Conservation (phyloP, 2,797 vertebrate species). For the Lithobates pipiens region DNA sequence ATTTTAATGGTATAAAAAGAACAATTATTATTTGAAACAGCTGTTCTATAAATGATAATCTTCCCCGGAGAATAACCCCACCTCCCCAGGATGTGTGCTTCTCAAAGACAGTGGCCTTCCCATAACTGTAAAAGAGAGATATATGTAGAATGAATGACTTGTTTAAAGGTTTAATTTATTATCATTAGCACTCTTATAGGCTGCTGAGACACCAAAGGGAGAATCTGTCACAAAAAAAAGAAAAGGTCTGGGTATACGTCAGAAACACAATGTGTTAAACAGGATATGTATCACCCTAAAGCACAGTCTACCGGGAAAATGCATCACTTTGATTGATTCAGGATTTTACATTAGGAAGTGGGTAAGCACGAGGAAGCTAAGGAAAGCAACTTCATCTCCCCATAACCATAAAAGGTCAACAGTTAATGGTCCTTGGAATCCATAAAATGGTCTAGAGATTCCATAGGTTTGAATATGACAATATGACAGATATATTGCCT, state of each 20-base stretch:
- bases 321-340: conserved; percentile 10
- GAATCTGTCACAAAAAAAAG: neutral
- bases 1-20: neutral
- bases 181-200: neutral
- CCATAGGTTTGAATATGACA: neutral
- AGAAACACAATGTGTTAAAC: conserved; percentile 7
- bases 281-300: conserved; percentile 12
- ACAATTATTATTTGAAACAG: neutral
- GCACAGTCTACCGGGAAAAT: neutral
- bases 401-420: neutral
- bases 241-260: neutral
- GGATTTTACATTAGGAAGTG: neutral
- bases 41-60: neutral
- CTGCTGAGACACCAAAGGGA: neutral
- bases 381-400: neutral
- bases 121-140: neutral
- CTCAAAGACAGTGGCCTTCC: neutral
- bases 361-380: neutral
- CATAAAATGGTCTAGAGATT: neutral
- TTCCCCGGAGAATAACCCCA: neutral
- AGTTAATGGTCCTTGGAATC: neutral
- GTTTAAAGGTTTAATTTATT: neutral
- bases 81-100: neutral
- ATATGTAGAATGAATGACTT: neutral
- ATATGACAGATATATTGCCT: no score